Percentiles rank a stretch among this genome's conserved stretches.
These are phyloP conservation scores for Chrysoperla carnea DNA, from an alignment of 1,140 invertebrate genomes.

Conservation along the genomic window DNA sequence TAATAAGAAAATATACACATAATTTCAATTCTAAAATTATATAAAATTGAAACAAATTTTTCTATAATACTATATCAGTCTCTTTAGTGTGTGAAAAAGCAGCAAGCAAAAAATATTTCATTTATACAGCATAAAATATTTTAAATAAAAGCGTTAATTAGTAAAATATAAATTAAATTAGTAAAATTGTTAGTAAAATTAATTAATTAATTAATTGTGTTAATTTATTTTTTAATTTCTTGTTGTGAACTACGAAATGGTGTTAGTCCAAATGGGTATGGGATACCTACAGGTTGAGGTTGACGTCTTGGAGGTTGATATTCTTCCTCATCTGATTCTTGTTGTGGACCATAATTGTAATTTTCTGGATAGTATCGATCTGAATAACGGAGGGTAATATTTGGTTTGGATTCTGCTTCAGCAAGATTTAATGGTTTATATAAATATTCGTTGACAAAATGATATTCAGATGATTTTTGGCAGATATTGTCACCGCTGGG, in stretches of 20 bases:
- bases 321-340: slow-evolving; percentile 39
- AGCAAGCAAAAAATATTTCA: no score
- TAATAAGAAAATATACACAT: no score
- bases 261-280: slow-evolving; percentile 10
- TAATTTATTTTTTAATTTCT: no score
- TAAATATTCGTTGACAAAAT: slow-evolving; percentile 84
- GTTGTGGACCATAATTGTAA: slow-evolving; percentile 49
- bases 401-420: slow-evolving; percentile 60
- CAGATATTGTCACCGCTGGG: slow-evolving; percentile 77
- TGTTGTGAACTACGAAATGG: background rate
- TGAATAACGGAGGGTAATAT: slow-evolving; percentile 67
- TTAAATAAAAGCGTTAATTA: no score
- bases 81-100: no score
- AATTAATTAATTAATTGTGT: no score
- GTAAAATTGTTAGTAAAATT: no score
- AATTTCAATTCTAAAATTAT: no score
- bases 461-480: slow-evolving; percentile 73
- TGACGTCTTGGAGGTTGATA: slow-evolving; percentile 17
- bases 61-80: no score
- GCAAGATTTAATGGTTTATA: slow-evolving; percentile 75
- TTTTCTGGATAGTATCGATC: slow-evolving; percentile 65
- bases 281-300: slow-evolving; percentile 12
- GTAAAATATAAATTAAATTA: no score
- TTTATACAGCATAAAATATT: no score
- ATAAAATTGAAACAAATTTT: no score